Base-by-base conservation (phyloP, 2,113 vertebrate genomes). In the Anoplopoma fimbria region DNA sequence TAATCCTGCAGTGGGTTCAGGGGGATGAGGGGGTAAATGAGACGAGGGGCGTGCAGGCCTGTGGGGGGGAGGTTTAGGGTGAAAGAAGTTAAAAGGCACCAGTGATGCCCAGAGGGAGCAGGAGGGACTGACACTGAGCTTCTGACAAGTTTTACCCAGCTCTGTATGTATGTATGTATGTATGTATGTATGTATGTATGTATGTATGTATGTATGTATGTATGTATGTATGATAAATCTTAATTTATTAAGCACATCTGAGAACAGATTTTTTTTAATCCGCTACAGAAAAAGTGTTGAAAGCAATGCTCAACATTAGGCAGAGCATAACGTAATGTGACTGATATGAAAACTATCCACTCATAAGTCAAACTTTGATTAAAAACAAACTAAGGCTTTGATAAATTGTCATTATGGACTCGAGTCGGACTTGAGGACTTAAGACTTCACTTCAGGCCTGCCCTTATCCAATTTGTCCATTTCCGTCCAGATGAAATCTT, bases 1-100 rank as follows among this genome's bases (percentile, higher is more conserved):
- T 91, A 87, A 93, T 92, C 91, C 81, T 47, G 65, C n/a, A 8
- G 58, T 15, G 81, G 88, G 60, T 47, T 72, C 36, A 53, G 42
- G 4, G 40, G 31, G 71, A 42, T 27, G 62, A 69, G 23, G 34
- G 38, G 15, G 63, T 47, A 64, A 75, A 73, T 60, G 38, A 45
- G 45, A 0, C 2, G 40, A 25, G 19, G 34, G 55, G 61, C 4
- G 51, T 38, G 51, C 36, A 25, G 6, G 47, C 19, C 19, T 51
- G 19, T 51, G 47, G 5, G 17, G 49, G 60, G 29, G 21, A 9
- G 62, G 51, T 61, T 70, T 29, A 25, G 57, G 45, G n/a, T 47
- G 74, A 76, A 33, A 68, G 42, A 68, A 25, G 58, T 63, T 71
- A 40, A 60, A 60, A 81, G 81, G 34, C 67, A 75, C 33, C 65